Conservation (phyloP, 2,113 vertebrate species). For the Pedetes capensis region DNA sequence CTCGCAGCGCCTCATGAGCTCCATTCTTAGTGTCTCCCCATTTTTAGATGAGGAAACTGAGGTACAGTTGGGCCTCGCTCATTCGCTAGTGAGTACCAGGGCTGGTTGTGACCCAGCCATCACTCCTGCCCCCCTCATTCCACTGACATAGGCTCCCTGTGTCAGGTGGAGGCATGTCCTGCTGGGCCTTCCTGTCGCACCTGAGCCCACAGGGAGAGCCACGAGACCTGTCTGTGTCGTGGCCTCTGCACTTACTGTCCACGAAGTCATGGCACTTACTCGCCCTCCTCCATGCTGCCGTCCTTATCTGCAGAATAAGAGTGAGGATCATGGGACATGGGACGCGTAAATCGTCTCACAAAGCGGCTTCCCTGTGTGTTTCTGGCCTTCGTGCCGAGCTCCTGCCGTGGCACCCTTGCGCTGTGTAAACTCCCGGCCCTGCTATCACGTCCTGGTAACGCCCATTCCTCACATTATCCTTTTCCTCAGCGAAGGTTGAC, state of each 20-base stretch:
- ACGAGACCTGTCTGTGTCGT: fast-evolving
- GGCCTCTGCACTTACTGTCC: fast-evolving
- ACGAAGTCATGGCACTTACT: background rate
- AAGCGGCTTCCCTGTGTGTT: fast-evolving
- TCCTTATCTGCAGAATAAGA: background rate
- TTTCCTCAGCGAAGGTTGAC: background rate
- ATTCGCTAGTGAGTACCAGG: background rate
- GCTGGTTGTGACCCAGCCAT: fast-evolving
- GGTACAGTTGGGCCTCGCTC: background rate
- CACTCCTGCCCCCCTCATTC: fast-evolving
- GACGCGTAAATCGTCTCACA: fast-evolving
- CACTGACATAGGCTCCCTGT: fast-evolving
- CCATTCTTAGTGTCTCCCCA: fast-evolving
- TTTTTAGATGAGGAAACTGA: background rate
- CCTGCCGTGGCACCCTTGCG: fast-evolving
- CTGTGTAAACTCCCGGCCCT: background rate
- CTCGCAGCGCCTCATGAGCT: fast-evolving
- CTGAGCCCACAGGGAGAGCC: background rate
- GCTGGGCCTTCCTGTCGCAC: background rate
- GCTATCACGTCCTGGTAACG: fast-evolving
- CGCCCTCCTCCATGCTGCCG: background rate
- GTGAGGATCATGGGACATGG: fast-evolving
- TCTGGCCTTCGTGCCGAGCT: fast-evolving
- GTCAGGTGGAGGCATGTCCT: fast-evolving
- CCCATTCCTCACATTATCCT: background rate